Evolutionary conservation across 2,797 vertebrate species (phyloP).

Genomic region (Gallinago stenura): DNA sequence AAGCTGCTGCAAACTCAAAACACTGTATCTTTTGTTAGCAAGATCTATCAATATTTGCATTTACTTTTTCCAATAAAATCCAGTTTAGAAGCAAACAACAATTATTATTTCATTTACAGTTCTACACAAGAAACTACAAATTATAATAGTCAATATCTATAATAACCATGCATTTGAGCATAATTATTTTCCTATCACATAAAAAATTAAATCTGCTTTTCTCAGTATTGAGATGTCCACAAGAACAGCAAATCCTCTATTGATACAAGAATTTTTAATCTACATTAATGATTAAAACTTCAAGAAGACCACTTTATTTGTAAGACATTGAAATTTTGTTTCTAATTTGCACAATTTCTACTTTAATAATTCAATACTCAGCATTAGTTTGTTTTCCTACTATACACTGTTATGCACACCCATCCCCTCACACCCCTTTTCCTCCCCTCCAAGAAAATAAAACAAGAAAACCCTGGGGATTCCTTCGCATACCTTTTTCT

Average conservation of each 20-base stretch:
- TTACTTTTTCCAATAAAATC: background rate
- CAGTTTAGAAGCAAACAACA: background rate
- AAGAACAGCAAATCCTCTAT: background rate
- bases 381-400: background rate
- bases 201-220: background rate
- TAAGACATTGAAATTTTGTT: background rate
- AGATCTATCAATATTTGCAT: background rate
- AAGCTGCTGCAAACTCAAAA: too few species aligned
- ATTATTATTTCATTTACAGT: background rate
- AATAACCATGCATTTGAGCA: background rate
- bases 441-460: background rate
- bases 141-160: background rate
- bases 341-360: background rate
- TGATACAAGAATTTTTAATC: background rate
- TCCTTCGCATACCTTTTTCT: constrained; percentile 82
- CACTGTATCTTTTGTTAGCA: background rate
- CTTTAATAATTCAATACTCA: background rate
- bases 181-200: background rate
- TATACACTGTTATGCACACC: background rate
- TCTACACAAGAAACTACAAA: background rate
- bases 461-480: background rate
- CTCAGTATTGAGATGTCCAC: background rate
- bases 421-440: background rate
- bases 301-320: background rate
- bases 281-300: background rate